A percentile compares a stretch with the other conserved stretches of the same genome.
These are phyloP conservation scores for Orchesellides sinensis DNA, from an alignment of 2,888 invertebrate genomes.

Conservation along the genomic window DNA sequence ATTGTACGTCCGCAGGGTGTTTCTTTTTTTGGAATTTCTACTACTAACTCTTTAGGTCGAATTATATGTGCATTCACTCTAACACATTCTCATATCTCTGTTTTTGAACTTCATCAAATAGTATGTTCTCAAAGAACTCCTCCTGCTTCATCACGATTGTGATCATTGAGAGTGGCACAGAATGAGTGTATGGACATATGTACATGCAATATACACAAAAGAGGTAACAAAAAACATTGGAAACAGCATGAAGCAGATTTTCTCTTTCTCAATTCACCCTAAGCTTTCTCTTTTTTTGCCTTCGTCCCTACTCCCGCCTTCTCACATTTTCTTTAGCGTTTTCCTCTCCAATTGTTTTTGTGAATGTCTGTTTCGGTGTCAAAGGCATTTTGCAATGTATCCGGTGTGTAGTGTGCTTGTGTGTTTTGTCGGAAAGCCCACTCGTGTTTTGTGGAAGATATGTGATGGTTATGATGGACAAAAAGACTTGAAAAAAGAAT, in stretches of 20 bases:
- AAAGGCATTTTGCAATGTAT: slow-evolving; percentile 16
- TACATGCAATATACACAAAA: neutral
- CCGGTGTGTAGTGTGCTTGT: slow-evolving; percentile 4
- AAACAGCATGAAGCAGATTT: slow-evolving; percentile 20
- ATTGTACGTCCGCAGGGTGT: slow-evolving; percentile 35
- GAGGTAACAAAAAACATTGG: neutral
- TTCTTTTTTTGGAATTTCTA: slow-evolving; percentile 17
- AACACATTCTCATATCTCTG: neutral
- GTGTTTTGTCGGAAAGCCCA: neutral
- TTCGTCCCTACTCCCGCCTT: too few relatives aligned
- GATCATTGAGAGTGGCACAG: neutral
- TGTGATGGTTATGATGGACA: slow-evolving; percentile 31
- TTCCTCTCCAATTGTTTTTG: slow-evolving; percentile 29
- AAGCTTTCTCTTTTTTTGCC: slow-evolving; percentile 11
- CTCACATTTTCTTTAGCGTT: too few relatives aligned
- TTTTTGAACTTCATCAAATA: slow-evolving; percentile 23
- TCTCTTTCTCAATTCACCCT: slow-evolving; percentile 37
- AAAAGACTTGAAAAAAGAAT: neutral
- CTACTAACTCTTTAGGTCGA: neutral
- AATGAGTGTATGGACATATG: neutral
- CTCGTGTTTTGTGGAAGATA: neutral
- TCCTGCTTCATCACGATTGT: slow-evolving; percentile 20
- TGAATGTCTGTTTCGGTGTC: slow-evolving; percentile 36
- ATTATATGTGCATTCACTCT: neutral
- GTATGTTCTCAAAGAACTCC: slow-evolving; percentile 2